phyloP scores from a whole-genome alignment of 2,888 invertebrate genomes.

The Trachelus troglodyta region DNA sequence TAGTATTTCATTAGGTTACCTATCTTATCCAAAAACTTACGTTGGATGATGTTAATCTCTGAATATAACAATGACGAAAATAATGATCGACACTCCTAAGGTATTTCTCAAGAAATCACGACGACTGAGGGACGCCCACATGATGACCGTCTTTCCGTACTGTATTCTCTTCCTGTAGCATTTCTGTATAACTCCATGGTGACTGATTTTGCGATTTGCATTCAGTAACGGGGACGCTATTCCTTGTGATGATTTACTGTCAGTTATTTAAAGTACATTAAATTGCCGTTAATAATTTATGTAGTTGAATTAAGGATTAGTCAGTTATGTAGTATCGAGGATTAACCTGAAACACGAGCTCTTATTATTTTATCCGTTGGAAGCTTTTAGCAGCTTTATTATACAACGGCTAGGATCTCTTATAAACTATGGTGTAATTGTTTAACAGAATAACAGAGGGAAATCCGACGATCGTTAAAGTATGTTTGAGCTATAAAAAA shows the following conservation, averaged over 20 bases:
- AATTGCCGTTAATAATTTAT: not conserved
- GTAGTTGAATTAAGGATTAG: not conserved
- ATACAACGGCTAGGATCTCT: not conserved
- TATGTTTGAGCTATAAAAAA: not conserved
- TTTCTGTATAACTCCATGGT: not conserved
- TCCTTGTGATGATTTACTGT: not conserved
- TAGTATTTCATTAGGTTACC: not conserved
- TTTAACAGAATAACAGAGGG: not conserved
- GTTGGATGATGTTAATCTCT: not conserved
- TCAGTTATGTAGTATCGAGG: not conserved
- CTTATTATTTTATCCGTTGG: not conserved
- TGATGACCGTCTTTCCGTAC: not conserved
- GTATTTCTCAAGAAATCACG: not conserved
- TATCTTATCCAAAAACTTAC: not conserved
- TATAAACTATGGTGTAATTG: not conserved
- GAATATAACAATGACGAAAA: slow-evolving; percentile 11
- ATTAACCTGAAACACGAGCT: not conserved
- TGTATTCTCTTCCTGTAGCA: not conserved
- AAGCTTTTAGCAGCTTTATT: not conserved
- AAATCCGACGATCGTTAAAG: not conserved
- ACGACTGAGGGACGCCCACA: not conserved
- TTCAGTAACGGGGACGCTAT: not conserved
- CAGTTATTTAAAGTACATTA: not conserved
- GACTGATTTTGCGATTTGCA: not conserved
- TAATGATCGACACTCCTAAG: not conserved